Evolutionary conservation across 2,113 vertebrate species (phyloP), one percentile per base, ranked within the genome.

Genomic region (Aplodontia rufa): DNA sequence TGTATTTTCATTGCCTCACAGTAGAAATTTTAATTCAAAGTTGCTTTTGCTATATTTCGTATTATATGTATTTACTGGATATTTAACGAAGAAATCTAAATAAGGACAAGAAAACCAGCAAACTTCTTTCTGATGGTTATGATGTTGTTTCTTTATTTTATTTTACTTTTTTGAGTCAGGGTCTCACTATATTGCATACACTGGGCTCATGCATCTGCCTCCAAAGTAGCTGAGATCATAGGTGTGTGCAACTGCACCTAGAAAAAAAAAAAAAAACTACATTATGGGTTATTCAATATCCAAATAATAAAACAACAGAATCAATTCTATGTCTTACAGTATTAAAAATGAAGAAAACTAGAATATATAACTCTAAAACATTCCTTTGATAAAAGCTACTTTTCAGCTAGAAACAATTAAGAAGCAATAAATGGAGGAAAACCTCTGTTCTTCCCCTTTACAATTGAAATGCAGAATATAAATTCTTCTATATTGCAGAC

Each of bases 361-460:
- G 8, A 20, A 28, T 37, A 37, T 62, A 7, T 76, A n/a, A 75
- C 11, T 1, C 0, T 3, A 17, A 28, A 37, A 84, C 10, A 69
- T n/a, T 3, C 13, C 30, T 35, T 51, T 75, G 72, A 37, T 35
- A 87, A 74, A 62, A 19, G 0, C 12, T n/a, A 68, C 26, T 62
- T 75, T 49, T 88, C 22, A 62, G 3, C 22, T 30, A n/a, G 47
- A 32, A 8, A 30, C 12, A 47, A 49, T 28, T 26, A 47, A 49
- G 55, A 89, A 66, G 0, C 14, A 32, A 10, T 16, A 78, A 76
- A 28, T 8, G 19, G 20, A 51, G 16, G 4, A 53, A 32, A 24
- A 13, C 7, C 2, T 4, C 3, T 51, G 17, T 32, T 13, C 3
- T 26, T 14, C 0, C 4, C 7, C 16, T 3, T 76, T 76, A 64